Conservation (phyloP, 23 tunicate genomes). For the Ciona savignyi region DNA sequence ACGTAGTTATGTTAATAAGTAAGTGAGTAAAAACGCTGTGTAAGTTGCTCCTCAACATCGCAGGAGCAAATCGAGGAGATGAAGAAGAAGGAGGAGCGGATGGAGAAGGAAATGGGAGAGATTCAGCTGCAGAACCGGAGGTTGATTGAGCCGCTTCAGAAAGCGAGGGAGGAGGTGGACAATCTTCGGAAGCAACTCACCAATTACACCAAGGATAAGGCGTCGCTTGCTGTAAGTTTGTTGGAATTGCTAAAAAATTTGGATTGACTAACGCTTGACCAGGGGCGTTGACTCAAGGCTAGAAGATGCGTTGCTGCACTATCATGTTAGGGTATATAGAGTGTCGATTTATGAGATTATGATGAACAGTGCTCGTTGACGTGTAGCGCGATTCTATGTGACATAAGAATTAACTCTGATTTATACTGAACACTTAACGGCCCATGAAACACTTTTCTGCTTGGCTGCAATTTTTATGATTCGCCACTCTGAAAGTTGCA, state of each 20-base stretch:
- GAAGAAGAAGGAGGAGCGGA: slow-evolving; percentile 95
- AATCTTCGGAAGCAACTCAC: slow-evolving; percentile 83
- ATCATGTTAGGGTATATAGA: too few relatives aligned
- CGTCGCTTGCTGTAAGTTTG: slow-evolving; percentile 70
- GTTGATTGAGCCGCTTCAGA: slow-evolving; percentile 83
- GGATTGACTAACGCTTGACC: background rate
- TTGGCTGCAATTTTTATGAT: too few relatives aligned
- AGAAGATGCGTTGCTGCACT: background rate
- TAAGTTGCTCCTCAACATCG: too few relatives aligned
- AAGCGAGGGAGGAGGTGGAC: slow-evolving; percentile 82
- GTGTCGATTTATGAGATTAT: too few relatives aligned
- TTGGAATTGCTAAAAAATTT: background rate
- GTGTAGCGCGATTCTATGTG: too few relatives aligned
- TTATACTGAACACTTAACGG: too few relatives aligned
- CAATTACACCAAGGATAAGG: slow-evolving; percentile 90
- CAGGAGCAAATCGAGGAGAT: slow-evolving; percentile 98
- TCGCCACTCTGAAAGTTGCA: too few relatives aligned
- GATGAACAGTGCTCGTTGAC: too few relatives aligned
- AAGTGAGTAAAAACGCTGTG: too few relatives aligned
- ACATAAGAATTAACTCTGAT: too few relatives aligned
- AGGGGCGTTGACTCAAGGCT: background rate
- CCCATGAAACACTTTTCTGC: too few relatives aligned
- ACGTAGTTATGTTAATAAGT: too few relatives aligned
- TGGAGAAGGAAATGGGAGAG: slow-evolving; percentile 97
- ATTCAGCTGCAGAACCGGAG: slow-evolving; percentile 78